Evolutionary conservation across 2,113 vertebrate genomes (phyloP), one percentile per base, ranked within the genome.

Genomic region (Spea bombifrons): DNA sequence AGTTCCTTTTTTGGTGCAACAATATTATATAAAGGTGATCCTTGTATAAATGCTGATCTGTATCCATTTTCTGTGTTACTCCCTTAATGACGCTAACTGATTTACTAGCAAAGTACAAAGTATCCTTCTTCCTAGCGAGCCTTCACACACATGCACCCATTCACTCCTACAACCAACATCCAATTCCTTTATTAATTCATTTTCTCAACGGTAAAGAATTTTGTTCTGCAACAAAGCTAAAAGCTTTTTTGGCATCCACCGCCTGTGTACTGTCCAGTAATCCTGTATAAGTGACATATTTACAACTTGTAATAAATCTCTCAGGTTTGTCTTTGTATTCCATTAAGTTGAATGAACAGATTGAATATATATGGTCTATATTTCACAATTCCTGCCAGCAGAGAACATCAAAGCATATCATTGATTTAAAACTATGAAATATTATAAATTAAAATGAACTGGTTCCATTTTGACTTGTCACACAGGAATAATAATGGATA

Each of bases 171-270:
- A 74, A 52, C 83, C 86, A 76, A 84, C 81, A 86, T 89, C 82
- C 88, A 88, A 84, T 87, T 88, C 84, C 80, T 88, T 89, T 91
- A 92, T 92, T 92, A 93, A 93, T 92, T 92, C 92, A 92, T 92
- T 92, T 92, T 93, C 90, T 93, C 89, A 92, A 88, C 90, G 89
- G 88, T 93, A 91, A 93, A 92, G 90, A 92, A 93, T 93, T 86
- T 86, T 89, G 90, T 92, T 91, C 89, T 86, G 91, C 90, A 93
- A 91, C 92, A 92, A 92, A 91, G 90, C 90, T 93, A 93, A 94
- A 94, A 94, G 93, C 93, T 91, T 94, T 94, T 94, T 93, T 94
- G 93, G 92, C 93, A 91, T 86, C 83, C 83, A 84, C 84, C 85
- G 75, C 86, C 81, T 90, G 88, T 91, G 88, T 92, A 88, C 90